Evolutionary conservation across 2,797 vertebrate species (phyloP), one percentile per base, ranked within the genome.

Genomic region (Lophius americanus): DNA sequence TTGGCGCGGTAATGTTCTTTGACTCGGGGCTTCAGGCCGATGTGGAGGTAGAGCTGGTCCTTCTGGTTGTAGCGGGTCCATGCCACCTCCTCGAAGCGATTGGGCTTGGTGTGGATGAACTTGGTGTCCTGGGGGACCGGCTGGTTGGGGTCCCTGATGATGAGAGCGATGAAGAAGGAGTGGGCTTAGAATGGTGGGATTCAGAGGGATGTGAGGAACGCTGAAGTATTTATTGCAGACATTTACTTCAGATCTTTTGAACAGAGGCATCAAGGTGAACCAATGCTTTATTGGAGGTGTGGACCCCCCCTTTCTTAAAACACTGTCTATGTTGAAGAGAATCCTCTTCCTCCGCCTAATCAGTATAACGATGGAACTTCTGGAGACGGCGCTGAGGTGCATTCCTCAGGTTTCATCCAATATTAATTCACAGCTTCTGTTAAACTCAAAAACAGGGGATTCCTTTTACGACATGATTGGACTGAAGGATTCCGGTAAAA

Each of bases 51-150:
- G 7, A 99, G 95, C 73, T 99, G 97, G 73, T 99, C 97, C 85
- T 99, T 99, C 93, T 98, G 98, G 78, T 97, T 98, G 85, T 99
- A 99, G 83, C 97, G 95, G 43, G 96, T 98, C 98, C 98, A 99
- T 50, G 97, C 97, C 83, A 99, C 98, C 87, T 99, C 98, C 84
- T 99, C 98, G 86, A 99, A 99, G 64, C 98, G 97, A 80, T 99
- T 99, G 53, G 97, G 98, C 85, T 99, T 99, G 13, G 98, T 99
- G 81, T 99, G 97, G 76, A 99, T 99, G 84, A 99, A 99, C 93
- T 99, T 99, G 64, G 98, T 99, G 75, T 99, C 98, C 91, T 99
- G 98, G 14, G 98, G 97, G 57, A 99, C 98, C 10, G 98, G 98
- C 86, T 99, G 98, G 92, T 99, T 99, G 70, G 97, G 97, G 85